phyloP scores from a whole-genome alignment of 2,888 invertebrate species.

The Tetropium fuscum region DNA sequence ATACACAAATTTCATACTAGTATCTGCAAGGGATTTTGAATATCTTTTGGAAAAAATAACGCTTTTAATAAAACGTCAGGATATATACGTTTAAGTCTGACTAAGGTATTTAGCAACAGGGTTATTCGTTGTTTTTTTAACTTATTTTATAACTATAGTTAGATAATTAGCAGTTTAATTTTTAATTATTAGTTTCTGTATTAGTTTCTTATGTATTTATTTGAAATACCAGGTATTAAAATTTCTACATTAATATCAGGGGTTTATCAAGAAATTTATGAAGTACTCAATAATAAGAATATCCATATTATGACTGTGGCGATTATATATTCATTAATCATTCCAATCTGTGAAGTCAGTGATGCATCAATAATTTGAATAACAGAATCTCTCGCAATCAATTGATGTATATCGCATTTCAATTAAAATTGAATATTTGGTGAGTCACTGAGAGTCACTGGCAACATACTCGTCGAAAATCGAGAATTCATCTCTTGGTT shows the following conservation, averaged over 20 bases:
- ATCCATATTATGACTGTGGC: background rate
- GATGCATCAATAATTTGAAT: background rate
- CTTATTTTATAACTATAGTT: slow-evolving; percentile 1
- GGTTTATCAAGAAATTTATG: background rate
- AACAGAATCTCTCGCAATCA: background rate
- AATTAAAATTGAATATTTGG: background rate
- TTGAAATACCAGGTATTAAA: background rate
- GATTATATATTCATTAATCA: background rate
- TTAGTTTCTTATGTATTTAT: background rate
- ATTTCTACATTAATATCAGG: background rate
- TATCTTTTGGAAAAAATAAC: background rate
- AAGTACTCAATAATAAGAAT: background rate
- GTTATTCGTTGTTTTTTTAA: background rate
- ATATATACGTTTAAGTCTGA: background rate
- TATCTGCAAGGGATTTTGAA: slow-evolving; percentile 1
- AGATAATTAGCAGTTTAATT: background rate
- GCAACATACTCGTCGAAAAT: too few species aligned
- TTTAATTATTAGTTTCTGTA: background rate
- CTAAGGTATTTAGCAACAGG: background rate
- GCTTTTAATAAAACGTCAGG: background rate
- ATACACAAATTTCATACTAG: background rate
- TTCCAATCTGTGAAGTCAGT: background rate
- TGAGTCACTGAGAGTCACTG: too few species aligned
- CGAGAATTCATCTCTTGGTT: too few species aligned
- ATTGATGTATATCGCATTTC: background rate